These are phyloP conservation scores for Unio pictorum DNA, from an alignment of 2,888 invertebrate genomes.

Conservation along the genomic window DNA sequence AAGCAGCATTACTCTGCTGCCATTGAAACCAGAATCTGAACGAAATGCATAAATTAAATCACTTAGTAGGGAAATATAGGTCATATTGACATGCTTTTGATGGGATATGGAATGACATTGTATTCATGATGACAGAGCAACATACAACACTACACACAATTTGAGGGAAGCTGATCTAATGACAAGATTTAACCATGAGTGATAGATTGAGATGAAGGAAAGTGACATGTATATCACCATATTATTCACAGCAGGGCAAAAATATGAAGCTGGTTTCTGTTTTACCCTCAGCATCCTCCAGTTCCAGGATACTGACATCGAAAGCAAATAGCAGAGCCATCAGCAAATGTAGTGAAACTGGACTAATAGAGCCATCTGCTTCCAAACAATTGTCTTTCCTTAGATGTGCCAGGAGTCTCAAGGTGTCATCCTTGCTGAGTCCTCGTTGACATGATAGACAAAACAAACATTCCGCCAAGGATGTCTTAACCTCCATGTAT, in stretches of 20 bases:
- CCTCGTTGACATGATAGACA: conserved; percentile 84
- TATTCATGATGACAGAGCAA: too few species aligned
- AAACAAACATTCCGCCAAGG: conserved; percentile 83
- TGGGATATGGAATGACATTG: too few species aligned
- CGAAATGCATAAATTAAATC: too few species aligned
- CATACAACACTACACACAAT: too few species aligned
- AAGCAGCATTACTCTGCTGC: too few species aligned
- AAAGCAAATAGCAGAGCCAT: conserved; percentile 88
- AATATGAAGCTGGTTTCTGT: not conserved
- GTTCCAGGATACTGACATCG: conserved; percentile 82
- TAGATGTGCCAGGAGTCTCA: conserved; percentile 70
- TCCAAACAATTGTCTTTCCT: conserved; percentile 44
- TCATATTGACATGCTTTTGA: too few species aligned
- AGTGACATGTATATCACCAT: too few species aligned
- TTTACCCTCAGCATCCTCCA: conserved; percentile 69
- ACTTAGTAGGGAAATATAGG: too few species aligned
- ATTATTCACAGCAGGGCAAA: not conserved
- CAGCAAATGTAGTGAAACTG: conserved; percentile 83
- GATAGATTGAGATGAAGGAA: too few species aligned
- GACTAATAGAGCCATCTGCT: conserved; percentile 82
- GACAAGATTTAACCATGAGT: too few species aligned
- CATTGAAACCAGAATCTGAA: too few species aligned
- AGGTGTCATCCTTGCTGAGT: conserved; percentile 81
- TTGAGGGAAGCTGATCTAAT: too few species aligned
- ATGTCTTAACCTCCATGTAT: conserved; percentile 82